Percentiles rank a stretch among this genome's conserved stretches.
Evolutionary conservation across 2,113 vertebrate species (phyloP).

Genomic region (Thinocorus orbignyianus): DNA sequence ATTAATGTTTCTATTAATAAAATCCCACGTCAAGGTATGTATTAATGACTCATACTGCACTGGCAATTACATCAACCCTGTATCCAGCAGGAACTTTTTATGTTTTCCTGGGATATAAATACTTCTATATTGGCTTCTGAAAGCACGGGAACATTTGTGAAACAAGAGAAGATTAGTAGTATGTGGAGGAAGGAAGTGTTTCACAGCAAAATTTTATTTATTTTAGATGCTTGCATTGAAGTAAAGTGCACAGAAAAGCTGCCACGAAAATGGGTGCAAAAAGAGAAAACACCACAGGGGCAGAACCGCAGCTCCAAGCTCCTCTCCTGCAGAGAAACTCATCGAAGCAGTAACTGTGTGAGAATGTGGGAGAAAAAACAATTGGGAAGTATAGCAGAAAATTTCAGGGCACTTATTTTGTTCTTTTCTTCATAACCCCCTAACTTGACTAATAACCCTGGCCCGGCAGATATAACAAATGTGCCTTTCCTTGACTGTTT

Average conservation of each 20-base stretch:
- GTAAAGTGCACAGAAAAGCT: not conserved
- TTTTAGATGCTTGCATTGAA: not conserved
- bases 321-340: not conserved
- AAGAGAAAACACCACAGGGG: not conserved
- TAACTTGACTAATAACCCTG: not conserved
- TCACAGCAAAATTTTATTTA: not conserved
- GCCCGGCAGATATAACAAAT: accelerated
- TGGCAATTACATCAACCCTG: not conserved
- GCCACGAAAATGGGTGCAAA: not conserved
- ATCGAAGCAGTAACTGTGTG: not conserved
- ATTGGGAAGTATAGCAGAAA: not conserved
- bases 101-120: not conserved
- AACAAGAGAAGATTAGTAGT: not conserved
- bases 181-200: not conserved
- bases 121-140: not conserved
- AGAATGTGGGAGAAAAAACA: not conserved
- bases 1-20: conserved; percentile 49
- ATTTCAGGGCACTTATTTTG: not conserved
- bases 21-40: not conserved
- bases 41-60: not conserved
- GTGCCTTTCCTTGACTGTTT: not conserved
- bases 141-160: not conserved
- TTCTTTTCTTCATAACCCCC: not conserved
- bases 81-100: not conserved
- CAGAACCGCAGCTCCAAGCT: not conserved